phyloP scores from a whole-genome alignment of 1,140 invertebrate genomes.

The Apis dorsata region DNA sequence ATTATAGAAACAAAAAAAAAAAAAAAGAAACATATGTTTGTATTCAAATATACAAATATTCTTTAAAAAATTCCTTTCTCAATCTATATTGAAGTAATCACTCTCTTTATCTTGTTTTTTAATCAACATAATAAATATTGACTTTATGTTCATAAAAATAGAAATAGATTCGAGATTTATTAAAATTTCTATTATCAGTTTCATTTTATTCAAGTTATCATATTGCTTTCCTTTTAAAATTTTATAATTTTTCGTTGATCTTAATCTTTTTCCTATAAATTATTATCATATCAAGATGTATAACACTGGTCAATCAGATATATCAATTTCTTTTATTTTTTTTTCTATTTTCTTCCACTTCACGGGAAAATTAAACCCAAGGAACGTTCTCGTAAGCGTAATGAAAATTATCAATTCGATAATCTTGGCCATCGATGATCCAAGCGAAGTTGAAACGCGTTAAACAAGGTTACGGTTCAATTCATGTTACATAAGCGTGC shows the following conservation, averaged over 20 bases:
- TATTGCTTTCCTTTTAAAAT: no score
- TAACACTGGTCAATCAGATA: background rate
- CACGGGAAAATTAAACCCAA: background rate
- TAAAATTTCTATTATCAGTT: no score
- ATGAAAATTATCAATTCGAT: background rate
- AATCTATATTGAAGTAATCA: background rate
- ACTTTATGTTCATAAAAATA: background rate
- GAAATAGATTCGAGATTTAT: no score
- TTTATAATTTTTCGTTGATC: no score
- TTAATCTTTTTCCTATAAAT: no score
- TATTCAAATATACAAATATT: background rate
- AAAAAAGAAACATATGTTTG: background rate
- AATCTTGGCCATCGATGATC: background rate
- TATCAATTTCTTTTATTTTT: background rate
- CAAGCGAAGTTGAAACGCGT: no score
- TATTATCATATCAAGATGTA: no score
- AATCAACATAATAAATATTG: background rate
- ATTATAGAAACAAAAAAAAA: background rate
- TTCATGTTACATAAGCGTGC: background rate
- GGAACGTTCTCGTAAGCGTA: background rate
- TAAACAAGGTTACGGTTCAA: constrained; percentile 9
- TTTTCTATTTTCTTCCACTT: background rate
- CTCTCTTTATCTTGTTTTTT: background rate
- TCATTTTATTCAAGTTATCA: no score
- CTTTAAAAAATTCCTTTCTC: background rate